These are phyloP conservation scores for Ptilodon capucinus DNA, from an alignment of 2,888 invertebrate species.

Conservation along the genomic window DNA sequence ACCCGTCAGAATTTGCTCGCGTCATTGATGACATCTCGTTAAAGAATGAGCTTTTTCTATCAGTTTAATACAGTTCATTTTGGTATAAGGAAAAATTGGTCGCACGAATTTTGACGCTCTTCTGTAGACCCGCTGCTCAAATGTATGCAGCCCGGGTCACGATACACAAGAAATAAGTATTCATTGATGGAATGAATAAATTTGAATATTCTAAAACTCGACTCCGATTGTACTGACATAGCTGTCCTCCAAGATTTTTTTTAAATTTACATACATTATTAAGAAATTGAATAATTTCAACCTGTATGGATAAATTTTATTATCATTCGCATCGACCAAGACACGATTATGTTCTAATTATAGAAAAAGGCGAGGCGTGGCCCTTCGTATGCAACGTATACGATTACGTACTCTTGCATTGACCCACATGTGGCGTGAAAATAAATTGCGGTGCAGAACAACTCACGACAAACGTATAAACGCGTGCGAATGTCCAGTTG, in stretches of 20 bases:
- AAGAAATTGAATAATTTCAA: background rate
- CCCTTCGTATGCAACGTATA: constrained; percentile 52
- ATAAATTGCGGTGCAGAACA: constrained; percentile 55
- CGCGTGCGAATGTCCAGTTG: constrained; percentile 49
- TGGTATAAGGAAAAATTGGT: too few species aligned
- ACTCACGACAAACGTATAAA: constrained; percentile 42
- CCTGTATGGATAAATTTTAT: constrained; percentile 3
- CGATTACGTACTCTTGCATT: constrained; percentile 60
- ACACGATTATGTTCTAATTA: constrained; percentile 56
- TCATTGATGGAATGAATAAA: constrained; percentile 43
- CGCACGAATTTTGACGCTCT: too few species aligned
- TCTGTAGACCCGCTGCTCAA: too few species aligned
- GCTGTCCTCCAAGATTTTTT: background rate
- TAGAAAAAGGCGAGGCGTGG: constrained; percentile 57
- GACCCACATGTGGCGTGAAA: constrained; percentile 74
- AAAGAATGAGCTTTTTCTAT: too few species aligned
- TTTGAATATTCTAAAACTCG: constrained; percentile 33
- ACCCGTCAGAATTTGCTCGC: too few species aligned
- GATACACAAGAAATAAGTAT: constrained; percentile 34
- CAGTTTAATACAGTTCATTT: too few species aligned
- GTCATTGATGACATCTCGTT: too few species aligned
- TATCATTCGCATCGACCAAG: constrained; percentile 40
- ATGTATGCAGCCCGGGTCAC: constrained; percentile 19
- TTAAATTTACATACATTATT: too few species aligned
- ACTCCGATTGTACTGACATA: constrained; percentile 5